phyloP scores from a whole-genome alignment of 2,888 invertebrate species.

The Sphecodes monilicornis region DNA sequence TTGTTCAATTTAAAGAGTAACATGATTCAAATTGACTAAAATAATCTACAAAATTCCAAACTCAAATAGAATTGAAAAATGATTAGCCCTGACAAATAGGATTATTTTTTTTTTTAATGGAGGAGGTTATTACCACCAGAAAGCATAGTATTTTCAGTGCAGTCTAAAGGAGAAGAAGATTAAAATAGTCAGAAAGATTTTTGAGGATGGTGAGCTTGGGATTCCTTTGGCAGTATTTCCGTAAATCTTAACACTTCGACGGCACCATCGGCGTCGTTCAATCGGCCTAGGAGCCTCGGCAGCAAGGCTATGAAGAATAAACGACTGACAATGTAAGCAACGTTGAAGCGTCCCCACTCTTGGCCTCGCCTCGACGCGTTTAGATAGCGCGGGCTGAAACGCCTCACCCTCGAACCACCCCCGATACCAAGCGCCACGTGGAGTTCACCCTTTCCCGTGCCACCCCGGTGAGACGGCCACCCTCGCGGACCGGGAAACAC shows the following conservation, averaged over 20 bases:
- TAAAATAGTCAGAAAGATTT: too few relatives aligned
- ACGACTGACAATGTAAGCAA: slow-evolving; percentile 65
- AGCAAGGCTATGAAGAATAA: slow-evolving; percentile 70
- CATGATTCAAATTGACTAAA: neutral
- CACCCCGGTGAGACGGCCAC: slow-evolving; percentile 31
- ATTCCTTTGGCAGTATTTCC: too few relatives aligned
- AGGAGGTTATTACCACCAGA: too few relatives aligned
- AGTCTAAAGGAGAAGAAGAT: too few relatives aligned
- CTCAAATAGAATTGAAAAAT: neutral
- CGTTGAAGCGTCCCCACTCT: slow-evolving; percentile 49
- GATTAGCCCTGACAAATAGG: neutral
- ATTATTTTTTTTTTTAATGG: too few relatives aligned
- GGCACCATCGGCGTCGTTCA: neutral
- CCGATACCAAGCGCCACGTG: slow-evolving; percentile 63
- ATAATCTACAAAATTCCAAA: neutral
- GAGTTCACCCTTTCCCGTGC: slow-evolving; percentile 71
- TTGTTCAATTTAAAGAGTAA: neutral
- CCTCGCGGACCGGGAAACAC: slow-evolving; percentile 71
- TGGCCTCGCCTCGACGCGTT: slow-evolving; percentile 75
- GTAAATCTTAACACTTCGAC: neutral
- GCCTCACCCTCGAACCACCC: slow-evolving; percentile 57
- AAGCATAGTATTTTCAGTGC: too few relatives aligned
- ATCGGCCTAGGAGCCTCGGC: neutral
- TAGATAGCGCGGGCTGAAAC: slow-evolving; percentile 77
- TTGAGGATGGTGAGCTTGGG: neutral